These are phyloP conservation scores for Patiria miniata DNA, from an alignment of 35 echinoderm and acorn worm genomes.

Conservation along the genomic window DNA sequence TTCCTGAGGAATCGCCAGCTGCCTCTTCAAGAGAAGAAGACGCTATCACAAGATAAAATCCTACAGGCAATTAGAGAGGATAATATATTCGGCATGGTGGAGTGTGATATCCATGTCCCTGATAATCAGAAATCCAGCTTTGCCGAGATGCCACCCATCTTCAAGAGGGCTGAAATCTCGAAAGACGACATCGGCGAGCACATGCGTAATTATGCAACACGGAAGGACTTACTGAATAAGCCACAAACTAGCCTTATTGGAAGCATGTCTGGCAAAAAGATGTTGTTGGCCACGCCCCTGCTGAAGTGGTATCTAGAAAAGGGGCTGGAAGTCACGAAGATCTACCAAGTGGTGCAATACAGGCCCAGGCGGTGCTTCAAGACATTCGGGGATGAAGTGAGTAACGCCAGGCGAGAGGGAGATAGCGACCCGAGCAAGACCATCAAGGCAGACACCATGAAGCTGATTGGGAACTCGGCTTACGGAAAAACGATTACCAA, in stretches of 20 bases:
- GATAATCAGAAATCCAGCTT: constrained; percentile 35
- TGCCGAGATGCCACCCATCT: constrained; percentile 71
- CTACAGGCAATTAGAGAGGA: not conserved
- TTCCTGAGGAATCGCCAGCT: constrained; percentile 7
- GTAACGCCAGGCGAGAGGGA: constrained; percentile 24
- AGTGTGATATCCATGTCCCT: constrained; percentile 49
- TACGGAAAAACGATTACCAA: constrained; percentile 65
- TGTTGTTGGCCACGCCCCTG: constrained; percentile 40
- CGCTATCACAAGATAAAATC: not conserved
- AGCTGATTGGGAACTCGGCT: constrained; percentile 57
- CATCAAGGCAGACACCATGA: constrained; percentile 68
- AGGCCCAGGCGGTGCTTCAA: constrained; percentile 21
- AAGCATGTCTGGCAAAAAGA: constrained; percentile 46
- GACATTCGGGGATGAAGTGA: constrained; percentile 50
- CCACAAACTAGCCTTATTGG: constrained; percentile 40
- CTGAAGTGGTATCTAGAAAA: constrained; percentile 47
- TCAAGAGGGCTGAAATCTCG: constrained; percentile 56
- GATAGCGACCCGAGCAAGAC: constrained; percentile 41
- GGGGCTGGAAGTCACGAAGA: constrained; percentile 32
- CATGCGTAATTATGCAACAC: constrained; percentile 37
- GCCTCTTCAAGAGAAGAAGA: not conserved
- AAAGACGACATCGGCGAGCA: constrained; percentile 57
- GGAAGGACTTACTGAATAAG: constrained; percentile 21
- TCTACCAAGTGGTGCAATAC: constrained; percentile 50
- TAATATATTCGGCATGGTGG: constrained; percentile 33